phyloP scores from a whole-genome alignment of 1,140 invertebrate species.

The Phthorimaea operculella region DNA sequence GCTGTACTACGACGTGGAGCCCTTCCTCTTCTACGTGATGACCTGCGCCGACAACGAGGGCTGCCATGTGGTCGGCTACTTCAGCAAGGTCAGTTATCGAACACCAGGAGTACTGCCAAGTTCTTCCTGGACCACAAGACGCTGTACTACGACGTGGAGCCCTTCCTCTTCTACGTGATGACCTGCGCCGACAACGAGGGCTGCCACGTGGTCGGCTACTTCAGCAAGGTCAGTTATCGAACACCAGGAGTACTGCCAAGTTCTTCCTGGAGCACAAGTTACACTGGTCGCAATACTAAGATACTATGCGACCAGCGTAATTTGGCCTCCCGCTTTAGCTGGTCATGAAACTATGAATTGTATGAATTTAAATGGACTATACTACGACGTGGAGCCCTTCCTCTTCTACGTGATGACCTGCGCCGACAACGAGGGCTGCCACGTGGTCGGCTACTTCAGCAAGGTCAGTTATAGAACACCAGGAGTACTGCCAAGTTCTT shows the following conservation, averaged over 20 bases:
- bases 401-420: conserved; percentile 98
- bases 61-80: conserved; percentile 97
- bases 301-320: too few relatives aligned
- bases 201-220: conserved; percentile 97
- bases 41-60: conserved; percentile 91
- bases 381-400: conserved; percentile 97
- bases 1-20: conserved; percentile 96
- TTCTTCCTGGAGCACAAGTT: conserved; percentile 99
- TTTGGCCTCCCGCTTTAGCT: too few relatives aligned
- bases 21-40: conserved; percentile 98
- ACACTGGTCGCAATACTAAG: too few relatives aligned
- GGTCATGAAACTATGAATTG: too few relatives aligned
- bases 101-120: conserved; percentile 98
- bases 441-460: conserved; percentile 98
- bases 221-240: conserved; percentile 94
- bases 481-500: conserved; percentile 99
- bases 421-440: conserved; percentile 90
- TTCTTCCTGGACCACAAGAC: conserved; percentile 99
- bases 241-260: conserved; percentile 98
- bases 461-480: too few relatives aligned
- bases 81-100: conserved; percentile 94
- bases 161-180: conserved; percentile 98
- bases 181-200: conserved; percentile 91
- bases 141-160: conserved; percentile 96
- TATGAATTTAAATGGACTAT: too few relatives aligned